These are phyloP conservation scores for Griposia aprilina DNA, from an alignment of 2,888 invertebrate species.

Conservation along the genomic window DNA sequence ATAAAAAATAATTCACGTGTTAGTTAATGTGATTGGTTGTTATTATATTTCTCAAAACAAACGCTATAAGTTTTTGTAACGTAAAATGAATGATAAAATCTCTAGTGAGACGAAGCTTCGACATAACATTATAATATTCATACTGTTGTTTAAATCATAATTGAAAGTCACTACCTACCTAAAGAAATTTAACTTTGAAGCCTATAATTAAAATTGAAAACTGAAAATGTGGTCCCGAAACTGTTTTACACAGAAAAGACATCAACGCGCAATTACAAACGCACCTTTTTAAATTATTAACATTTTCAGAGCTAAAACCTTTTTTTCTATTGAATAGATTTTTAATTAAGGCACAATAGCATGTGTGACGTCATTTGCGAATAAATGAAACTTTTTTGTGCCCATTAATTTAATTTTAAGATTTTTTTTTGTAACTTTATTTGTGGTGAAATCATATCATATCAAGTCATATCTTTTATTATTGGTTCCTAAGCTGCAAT, in stretches of 20 bases:
- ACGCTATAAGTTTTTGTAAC: neutral
- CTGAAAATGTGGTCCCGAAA: neutral
- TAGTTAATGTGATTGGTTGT: neutral
- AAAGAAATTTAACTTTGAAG: neutral
- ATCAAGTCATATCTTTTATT: neutral
- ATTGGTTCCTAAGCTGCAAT: neutral
- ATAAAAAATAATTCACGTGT: neutral
- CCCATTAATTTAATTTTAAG: neutral
- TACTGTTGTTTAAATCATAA: neutral
- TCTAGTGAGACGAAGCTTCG: neutral
- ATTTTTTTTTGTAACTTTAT: neutral
- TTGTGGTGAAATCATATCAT: neutral
- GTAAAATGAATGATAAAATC: neutral
- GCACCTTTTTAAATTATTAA: neutral
- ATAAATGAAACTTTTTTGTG: neutral
- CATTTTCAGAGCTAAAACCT: too few species aligned
- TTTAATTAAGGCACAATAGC: neutral
- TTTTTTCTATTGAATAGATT: too few species aligned
- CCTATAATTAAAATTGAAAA: neutral
- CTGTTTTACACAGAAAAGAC: conserved; percentile 58
- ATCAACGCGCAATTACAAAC: conserved; percentile 57
- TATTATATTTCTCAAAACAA: conserved; percentile 1
- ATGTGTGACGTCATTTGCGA: neutral
- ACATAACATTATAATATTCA: neutral
- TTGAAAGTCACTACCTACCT: neutral